Evolutionary conservation across 2,797 vertebrate species (phyloP).

Genomic region (Gallirallus australis): DNA sequence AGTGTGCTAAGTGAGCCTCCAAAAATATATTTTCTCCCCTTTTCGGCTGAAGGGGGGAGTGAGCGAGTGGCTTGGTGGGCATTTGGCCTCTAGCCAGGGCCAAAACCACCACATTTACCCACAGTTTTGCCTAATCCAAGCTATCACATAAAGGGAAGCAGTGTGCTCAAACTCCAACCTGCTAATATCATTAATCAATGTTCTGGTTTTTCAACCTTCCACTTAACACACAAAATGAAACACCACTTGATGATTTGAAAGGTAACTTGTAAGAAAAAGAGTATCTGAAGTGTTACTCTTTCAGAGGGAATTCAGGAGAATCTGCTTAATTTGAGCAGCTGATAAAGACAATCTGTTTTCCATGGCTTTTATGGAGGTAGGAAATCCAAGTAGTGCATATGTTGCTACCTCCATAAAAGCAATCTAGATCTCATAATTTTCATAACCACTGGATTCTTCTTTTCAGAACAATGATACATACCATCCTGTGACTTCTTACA

Average conservation of each 20-base stretch:
- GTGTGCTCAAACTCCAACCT: background rate
- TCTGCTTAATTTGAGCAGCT: background rate
- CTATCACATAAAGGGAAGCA: background rate
- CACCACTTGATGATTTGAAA: background rate
- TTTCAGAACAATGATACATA: background rate
- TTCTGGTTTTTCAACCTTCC: background rate
- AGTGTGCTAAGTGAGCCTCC: too few relatives aligned
- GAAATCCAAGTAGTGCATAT: too few relatives aligned
- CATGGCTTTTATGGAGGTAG: background rate
- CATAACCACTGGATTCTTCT: background rate
- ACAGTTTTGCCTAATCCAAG: background rate
- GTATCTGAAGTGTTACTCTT: background rate
- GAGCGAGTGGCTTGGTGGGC: too few relatives aligned
- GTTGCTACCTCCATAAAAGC: background rate
- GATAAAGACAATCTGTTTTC: background rate
- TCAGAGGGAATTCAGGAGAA: background rate
- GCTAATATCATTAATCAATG: constrained; percentile 1
- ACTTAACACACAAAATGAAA: background rate
- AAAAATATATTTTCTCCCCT: too few relatives aligned
- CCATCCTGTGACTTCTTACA: background rate
- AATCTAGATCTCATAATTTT: background rate
- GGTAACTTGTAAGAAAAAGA: background rate
- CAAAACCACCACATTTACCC: background rate
- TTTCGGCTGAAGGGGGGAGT: too few relatives aligned
- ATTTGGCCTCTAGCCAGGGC: too few relatives aligned